These are phyloP conservation scores for Drosophila fungiperda DNA, from an alignment of 2,888 invertebrate genomes.

Conservation along the genomic window DNA sequence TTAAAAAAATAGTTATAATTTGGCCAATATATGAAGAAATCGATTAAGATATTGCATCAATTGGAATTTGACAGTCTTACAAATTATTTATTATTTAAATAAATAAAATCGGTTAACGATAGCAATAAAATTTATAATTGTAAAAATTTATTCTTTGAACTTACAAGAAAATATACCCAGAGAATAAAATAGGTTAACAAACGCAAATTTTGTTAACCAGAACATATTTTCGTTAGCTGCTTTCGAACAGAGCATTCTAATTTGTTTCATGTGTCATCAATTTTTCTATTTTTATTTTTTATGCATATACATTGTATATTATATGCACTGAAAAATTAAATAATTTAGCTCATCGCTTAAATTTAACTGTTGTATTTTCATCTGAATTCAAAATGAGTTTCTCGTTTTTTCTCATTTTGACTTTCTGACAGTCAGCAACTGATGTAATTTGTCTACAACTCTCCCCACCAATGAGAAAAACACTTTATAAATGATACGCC, in stretches of 20 bases:
- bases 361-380: neutral
- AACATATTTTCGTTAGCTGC: neutral
- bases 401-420: neutral
- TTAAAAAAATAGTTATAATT: neutral
- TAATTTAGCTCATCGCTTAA: neutral
- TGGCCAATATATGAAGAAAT: neutral
- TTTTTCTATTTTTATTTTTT: neutral
- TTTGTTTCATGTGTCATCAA: neutral
- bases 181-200: neutral
- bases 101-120: neutral
- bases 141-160: neutral
- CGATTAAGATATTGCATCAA: neutral
- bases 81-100: no score
- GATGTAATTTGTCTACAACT: constrained; percentile 7
- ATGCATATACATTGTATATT: neutral
- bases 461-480: constrained; percentile 10
- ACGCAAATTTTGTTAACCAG: neutral
- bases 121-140: neutral
- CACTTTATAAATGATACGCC: constrained; percentile 65
- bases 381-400: constrained; percentile 20
- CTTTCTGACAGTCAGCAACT: constrained; percentile 10
- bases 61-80: neutral
- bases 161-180: neutral
- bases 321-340: neutral
- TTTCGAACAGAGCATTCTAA: neutral